These are phyloP conservation scores for Corynorhinus townsendii DNA, from an alignment of 2,113 vertebrate genomes.

Conservation along the genomic window DNA sequence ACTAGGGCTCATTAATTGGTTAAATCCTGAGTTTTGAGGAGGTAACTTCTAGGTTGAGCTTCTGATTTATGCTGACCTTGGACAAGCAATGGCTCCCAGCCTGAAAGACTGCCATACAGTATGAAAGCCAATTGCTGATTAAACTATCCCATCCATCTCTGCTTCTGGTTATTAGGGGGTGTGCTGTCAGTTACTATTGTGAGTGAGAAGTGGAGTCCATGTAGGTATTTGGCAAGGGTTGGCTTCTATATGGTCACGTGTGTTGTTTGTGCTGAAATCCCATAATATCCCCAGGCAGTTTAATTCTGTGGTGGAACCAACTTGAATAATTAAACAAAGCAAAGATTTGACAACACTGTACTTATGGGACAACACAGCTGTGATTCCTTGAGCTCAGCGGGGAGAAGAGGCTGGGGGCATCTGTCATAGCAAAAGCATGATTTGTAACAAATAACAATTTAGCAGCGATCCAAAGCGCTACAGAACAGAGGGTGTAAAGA, in stretches of 20 bases:
- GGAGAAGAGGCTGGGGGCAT: conserved; percentile 56
- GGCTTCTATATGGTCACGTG: background rate
- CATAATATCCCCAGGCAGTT: conserved; percentile 55
- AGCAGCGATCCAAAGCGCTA: conserved; percentile 16
- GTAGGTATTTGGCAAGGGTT: background rate
- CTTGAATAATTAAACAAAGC: conserved; percentile 71
- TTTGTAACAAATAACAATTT: conserved; percentile 52
- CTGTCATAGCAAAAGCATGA: conserved; percentile 52
- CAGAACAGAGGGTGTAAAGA: background rate
- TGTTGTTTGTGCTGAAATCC: conserved; percentile 37
- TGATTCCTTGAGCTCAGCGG: conserved; percentile 57
- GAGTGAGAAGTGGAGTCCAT: background rate
- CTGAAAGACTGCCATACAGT: background rate
- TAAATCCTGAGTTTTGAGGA: background rate
- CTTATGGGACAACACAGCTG: conserved; percentile 70
- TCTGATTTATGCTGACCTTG: background rate
- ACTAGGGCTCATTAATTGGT: background rate
- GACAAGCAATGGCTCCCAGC: background rate
- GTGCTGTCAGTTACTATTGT: background rate
- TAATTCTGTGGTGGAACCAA: conserved; percentile 65
- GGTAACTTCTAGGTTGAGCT: background rate
- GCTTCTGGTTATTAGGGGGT: background rate
- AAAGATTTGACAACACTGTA: conserved; percentile 65
- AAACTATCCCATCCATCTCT: background rate
- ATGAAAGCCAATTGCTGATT: background rate